Percentiles rank a stretch among this genome's conserved stretches.
Evolutionary conservation across 2,797 vertebrate genomes (phyloP).

Genomic region (Nyctalus aviator): DNA sequence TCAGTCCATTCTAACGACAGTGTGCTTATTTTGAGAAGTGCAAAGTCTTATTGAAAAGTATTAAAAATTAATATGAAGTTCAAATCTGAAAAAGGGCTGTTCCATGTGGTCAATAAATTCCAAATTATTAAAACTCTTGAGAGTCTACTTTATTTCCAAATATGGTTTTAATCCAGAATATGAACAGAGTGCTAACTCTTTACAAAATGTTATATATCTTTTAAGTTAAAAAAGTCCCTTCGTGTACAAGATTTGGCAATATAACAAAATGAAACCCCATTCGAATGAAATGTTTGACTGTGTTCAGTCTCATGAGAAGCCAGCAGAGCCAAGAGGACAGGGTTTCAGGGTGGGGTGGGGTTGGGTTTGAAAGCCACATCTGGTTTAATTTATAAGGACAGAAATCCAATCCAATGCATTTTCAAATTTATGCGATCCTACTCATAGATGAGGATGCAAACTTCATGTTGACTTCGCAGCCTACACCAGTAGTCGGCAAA

Average conservation of each 20-base stretch:
- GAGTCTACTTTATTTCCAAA: not conserved
- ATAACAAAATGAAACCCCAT: not conserved
- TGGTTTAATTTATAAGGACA: not conserved
- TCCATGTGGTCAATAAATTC: not conserved
- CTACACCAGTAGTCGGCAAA: too few species aligned
- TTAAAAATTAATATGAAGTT: not conserved
- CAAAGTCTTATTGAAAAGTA: not conserved
- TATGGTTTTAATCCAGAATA: not conserved
- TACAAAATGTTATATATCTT: not conserved
- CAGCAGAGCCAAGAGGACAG: rapidly evolving
- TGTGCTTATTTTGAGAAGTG: not conserved
- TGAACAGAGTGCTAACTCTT: not conserved
- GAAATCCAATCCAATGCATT: not conserved
- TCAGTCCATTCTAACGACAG: rapidly evolving
- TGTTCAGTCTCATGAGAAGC: not conserved
- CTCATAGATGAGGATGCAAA: not conserved
- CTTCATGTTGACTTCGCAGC: not conserved
- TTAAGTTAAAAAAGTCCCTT: not conserved
- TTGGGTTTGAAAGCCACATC: rapidly evolving
- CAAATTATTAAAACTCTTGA: not conserved
- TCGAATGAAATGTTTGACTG: not conserved
- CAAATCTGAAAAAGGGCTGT: not conserved
- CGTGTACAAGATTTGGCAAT: not conserved
- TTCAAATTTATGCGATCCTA: not conserved
- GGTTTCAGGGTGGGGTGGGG: rapidly evolving